Evolutionary conservation across 2,888 invertebrate genomes (phyloP).

Genomic region (Nomada goodeniana): DNA sequence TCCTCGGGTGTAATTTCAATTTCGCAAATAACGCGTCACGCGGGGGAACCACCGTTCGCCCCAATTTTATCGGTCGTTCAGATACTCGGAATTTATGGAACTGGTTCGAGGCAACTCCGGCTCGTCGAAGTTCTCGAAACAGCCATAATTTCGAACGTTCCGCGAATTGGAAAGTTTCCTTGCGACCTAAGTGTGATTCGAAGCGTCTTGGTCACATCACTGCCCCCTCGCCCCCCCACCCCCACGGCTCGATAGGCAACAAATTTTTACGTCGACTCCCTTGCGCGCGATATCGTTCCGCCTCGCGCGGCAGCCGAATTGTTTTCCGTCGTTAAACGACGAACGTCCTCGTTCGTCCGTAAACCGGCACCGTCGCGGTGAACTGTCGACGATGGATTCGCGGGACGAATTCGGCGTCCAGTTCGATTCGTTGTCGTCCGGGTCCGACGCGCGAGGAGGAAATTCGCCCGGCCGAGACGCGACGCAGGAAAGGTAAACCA

Average conservation of each 20-base stretch:
- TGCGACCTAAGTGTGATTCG: background rate
- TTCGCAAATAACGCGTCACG: background rate
- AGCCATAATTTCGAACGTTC: conserved; percentile 21
- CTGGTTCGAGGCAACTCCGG: background rate
- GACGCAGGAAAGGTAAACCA: background rate
- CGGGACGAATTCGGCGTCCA: too few relatives aligned
- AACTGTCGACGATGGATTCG: background rate
- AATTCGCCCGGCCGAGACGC: too few relatives aligned
- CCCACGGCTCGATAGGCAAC: conserved; percentile 26
- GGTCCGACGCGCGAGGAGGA: too few relatives aligned
- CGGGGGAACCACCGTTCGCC: background rate
- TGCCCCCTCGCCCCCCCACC: too few relatives aligned
- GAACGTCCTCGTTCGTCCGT: conserved; percentile 22
- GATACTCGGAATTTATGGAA: background rate
- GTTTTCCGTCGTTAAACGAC: conserved; percentile 54
- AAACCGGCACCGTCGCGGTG: conserved; percentile 18
- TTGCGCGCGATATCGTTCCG: conserved; percentile 41
- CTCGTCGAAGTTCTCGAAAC: conserved; percentile 18
- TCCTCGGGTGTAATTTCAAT: background rate
- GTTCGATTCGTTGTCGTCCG: too few relatives aligned
- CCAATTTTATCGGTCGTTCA: background rate
- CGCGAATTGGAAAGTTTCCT: conserved; percentile 14
- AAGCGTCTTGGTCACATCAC: conserved; percentile 24
- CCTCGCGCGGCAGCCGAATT: conserved; percentile 29
- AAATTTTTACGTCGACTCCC: conserved; percentile 50